Evolutionary conservation across 2,113 vertebrate genomes (phyloP).

Genomic region (Eonycteris spelaea): DNA sequence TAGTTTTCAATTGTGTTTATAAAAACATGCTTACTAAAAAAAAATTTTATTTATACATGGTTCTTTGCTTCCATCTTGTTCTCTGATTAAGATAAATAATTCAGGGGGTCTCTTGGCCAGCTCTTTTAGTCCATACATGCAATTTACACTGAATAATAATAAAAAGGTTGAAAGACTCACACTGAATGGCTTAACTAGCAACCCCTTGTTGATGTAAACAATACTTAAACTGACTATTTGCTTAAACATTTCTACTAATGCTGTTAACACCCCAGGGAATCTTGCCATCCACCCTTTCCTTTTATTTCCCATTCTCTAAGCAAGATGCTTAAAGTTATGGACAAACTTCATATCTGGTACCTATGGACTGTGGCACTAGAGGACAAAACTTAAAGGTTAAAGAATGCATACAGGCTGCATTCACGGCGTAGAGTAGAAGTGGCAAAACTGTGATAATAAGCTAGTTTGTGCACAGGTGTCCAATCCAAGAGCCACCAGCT

Average conservation of each 20-base stretch:
- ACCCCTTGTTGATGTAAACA: not conserved
- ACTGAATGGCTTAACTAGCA: conserved; percentile 11
- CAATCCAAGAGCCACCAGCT: not conserved
- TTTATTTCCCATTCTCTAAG: not conserved
- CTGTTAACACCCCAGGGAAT: not conserved
- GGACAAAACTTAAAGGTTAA: not conserved
- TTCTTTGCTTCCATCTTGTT: not conserved
- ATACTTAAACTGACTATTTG: not conserved
- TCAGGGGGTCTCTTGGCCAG: not conserved
- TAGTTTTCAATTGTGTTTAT: not conserved
- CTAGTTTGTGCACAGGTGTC: not conserved
- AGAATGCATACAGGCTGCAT: not conserved
- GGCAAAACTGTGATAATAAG: not conserved
- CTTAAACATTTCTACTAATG: not conserved
- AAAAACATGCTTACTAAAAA: not conserved
- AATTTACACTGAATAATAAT: not conserved
- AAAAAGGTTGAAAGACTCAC: not conserved
- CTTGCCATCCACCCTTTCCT: not conserved
- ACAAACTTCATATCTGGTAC: not conserved
- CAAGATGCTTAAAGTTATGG: not conserved
- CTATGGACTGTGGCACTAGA: not conserved
- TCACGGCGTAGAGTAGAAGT: not conserved
- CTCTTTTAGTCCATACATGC: not conserved
- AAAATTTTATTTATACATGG: not conserved
- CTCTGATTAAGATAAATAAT: conserved; percentile 38